Conservation (phyloP, 2,888 invertebrate genomes). For the Folsomia candida region DNA sequence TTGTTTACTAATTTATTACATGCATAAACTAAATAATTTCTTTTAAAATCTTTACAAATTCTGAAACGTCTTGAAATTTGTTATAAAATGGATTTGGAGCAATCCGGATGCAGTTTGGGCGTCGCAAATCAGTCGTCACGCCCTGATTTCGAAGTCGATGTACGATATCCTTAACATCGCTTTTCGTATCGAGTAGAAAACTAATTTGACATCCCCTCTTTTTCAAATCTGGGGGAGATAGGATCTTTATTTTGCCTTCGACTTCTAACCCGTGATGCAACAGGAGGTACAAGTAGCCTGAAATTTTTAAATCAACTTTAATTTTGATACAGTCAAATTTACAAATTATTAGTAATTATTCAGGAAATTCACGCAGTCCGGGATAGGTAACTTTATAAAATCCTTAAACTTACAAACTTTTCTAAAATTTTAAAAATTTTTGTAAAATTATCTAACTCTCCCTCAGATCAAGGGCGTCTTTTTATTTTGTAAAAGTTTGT, state of each 20-base stretch:
- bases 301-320: neutral
- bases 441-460: too few species aligned
- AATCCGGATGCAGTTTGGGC: constrained; percentile 58
- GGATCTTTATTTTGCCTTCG: neutral
- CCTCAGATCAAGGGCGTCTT: too few species aligned
- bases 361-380: too few species aligned
- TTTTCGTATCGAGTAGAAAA: neutral
- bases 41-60: constrained; percentile 53
- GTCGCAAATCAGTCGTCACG: constrained; percentile 56
- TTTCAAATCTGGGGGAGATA: neutral
- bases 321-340: too few species aligned
- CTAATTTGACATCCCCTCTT: neutral
- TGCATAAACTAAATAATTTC: too few species aligned
- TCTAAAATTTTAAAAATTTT: too few species aligned
- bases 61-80: constrained; percentile 57
- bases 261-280: too few species aligned
- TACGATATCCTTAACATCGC: neutral
- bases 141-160: neutral
- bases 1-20: too few species aligned
- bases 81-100: constrained; percentile 60
- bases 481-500: too few species aligned
- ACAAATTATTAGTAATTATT: too few species aligned
- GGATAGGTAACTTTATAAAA: too few species aligned
- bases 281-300: neutral
- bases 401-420: too few species aligned